phyloP scores from a whole-genome alignment of 2,797 vertebrate species.

The Mormyrus hasselquistii region DNA sequence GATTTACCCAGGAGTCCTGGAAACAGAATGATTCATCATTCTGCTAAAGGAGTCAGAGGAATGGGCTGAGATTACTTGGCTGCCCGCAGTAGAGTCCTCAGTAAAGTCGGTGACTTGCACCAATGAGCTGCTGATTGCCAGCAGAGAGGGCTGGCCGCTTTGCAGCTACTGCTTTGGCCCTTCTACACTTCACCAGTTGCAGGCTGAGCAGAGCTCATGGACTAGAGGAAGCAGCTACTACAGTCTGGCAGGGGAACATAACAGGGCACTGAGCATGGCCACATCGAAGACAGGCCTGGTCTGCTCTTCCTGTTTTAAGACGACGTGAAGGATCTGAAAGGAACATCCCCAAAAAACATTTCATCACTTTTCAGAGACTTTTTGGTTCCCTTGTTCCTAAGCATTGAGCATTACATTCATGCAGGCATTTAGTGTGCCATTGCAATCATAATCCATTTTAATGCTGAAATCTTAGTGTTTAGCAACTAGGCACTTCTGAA shows the following conservation, averaged over 20 bases:
- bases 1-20: background rate
- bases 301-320: background rate
- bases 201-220: background rate
- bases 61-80: slow-evolving; percentile 6
- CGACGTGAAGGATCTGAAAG: background rate
- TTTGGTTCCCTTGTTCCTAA: background rate
- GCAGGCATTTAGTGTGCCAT: background rate
- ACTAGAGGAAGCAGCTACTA: background rate
- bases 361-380: background rate
- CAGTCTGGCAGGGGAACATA: background rate
- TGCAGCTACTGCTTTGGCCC: background rate
- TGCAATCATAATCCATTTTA: too few species aligned
- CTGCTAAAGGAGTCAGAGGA: background rate
- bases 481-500: background rate
- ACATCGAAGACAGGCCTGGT: background rate
- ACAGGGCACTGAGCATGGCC: background rate
- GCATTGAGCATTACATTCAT: background rate
- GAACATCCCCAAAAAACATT: background rate
- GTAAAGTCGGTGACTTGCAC: background rate
- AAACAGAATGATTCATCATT: slow-evolving; percentile 3
- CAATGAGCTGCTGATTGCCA: background rate
- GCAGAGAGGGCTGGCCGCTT: background rate
- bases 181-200: background rate
- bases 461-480: background rate
- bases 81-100: background rate